These are phyloP conservation scores for Agrilus planipennis DNA, from an alignment of 1,140 invertebrate genomes.

Conservation along the genomic window DNA sequence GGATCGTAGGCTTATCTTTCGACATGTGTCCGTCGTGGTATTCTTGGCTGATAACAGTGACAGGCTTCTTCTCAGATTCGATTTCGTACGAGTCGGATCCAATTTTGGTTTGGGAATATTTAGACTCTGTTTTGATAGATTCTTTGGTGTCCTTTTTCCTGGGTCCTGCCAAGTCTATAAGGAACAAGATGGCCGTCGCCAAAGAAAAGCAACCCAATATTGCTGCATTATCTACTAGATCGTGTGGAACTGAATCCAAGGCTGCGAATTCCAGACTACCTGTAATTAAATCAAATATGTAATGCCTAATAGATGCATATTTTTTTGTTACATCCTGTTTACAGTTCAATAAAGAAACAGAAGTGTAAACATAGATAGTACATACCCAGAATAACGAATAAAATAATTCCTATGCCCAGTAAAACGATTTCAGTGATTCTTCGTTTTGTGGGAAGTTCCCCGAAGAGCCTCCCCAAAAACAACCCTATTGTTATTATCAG, in stretches of 20 bases:
- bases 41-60: background rate
- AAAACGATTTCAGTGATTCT: conserved; percentile 54
- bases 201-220: conserved; percentile 56
- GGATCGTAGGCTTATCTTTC: background rate
- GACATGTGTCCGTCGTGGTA: background rate
- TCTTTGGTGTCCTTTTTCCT: conserved; percentile 17
- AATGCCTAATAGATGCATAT: too few species aligned
- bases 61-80: background rate
- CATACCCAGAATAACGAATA: conserved; percentile 53
- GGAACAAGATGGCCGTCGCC: conserved; percentile 51
- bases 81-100: background rate
- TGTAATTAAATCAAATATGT: too few species aligned
- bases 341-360: too few species aligned
- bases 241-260: conserved; percentile 52
- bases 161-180: conserved; percentile 49
- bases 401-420: conserved; percentile 50
- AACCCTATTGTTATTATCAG: conserved; percentile 56
- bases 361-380: too few species aligned
- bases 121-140: conserved; percentile 6
- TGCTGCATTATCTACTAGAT: conserved; percentile 56
- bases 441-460: conserved; percentile 49
- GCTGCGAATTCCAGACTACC: conserved; percentile 53
- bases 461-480: conserved; percentile 47
- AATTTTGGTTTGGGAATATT: conserved; percentile 5
- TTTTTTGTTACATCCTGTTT: too few species aligned